Percentiles rank a stretch among this genome's conserved stretches.
These are phyloP conservation scores for Lumbricus terrestris DNA, from an alignment of 2,888 invertebrate species.

Conservation along the genomic window DNA sequence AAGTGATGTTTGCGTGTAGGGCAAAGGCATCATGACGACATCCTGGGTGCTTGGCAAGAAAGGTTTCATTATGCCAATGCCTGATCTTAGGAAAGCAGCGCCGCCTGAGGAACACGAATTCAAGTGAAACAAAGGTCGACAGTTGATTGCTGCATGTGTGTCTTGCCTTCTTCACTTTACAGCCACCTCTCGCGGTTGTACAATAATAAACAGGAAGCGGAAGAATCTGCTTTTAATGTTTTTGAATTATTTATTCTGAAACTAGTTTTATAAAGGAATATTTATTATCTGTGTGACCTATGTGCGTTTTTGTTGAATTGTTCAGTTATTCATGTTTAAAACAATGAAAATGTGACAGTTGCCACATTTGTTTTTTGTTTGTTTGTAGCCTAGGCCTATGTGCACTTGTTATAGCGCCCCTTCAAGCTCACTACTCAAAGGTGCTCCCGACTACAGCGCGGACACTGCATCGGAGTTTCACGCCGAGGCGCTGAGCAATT, in stretches of 20 bases:
- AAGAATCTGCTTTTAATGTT: not conserved
- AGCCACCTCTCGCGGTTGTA: not conserved
- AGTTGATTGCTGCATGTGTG: not conserved
- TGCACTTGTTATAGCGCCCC: too few relatives aligned
- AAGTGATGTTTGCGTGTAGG: conserved; percentile 4
- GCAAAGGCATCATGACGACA: conserved; percentile 22
- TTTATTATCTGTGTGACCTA: too few relatives aligned
- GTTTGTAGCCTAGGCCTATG: too few relatives aligned
- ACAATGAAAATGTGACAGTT: too few relatives aligned
- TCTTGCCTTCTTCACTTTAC: not conserved
- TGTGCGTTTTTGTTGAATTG: too few relatives aligned
- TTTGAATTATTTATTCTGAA: not conserved
- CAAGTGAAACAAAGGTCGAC: not conserved
- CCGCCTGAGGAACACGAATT: conserved; percentile 16
- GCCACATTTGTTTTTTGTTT: too few relatives aligned
- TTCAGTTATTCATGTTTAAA: too few relatives aligned
- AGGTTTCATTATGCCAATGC: conserved; percentile 19
- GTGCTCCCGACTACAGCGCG: too few relatives aligned
- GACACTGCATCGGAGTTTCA: too few relatives aligned
- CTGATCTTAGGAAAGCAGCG: conserved; percentile 16
- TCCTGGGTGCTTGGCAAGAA: conserved; percentile 19
- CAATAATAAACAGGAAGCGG: not conserved
- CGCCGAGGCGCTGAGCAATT: too few relatives aligned
- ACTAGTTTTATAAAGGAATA: not conserved
- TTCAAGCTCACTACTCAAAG: too few relatives aligned